Percentiles rank a stretch among this genome's conserved stretches.
These are phyloP conservation scores for Zoanthus gigantus DNA, from an alignment of 92 coral and sea anemone species.

Conservation along the genomic window DNA sequence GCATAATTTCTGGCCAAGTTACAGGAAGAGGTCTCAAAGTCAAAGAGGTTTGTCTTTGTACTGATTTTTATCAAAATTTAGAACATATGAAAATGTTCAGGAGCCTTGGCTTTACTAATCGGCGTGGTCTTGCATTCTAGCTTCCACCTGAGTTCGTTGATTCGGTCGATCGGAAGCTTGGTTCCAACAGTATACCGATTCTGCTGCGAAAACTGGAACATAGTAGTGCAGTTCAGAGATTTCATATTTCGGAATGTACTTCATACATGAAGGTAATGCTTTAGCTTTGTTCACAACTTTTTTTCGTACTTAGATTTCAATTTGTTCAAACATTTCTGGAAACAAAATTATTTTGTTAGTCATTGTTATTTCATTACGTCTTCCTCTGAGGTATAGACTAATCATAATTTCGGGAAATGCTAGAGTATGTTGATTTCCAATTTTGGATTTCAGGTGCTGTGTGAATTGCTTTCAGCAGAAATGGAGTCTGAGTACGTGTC, in stretches of 20 bases:
- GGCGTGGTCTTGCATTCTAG: slow-evolving; percentile 50
- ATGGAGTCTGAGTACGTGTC: slow-evolving; percentile 56
- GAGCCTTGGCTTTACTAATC: not conserved
- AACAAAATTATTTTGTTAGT: not conserved
- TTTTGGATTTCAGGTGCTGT: slow-evolving; percentile 66
- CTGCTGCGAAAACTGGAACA: slow-evolving; percentile 76
- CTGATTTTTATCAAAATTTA: not conserved
- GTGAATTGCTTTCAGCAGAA: slow-evolving; percentile 35
- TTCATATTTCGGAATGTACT: slow-evolving; percentile 70
- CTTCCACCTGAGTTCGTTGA: slow-evolving; percentile 79
- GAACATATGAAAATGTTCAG: not conserved
- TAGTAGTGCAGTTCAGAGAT: slow-evolving; percentile 67
- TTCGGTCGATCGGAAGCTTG: slow-evolving; percentile 83
- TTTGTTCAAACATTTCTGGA: not conserved
- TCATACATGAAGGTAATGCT: slow-evolving; percentile 63
- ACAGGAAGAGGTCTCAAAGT: slow-evolving; percentile 73
- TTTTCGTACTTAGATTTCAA: not conserved
- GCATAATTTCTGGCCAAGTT: slow-evolving; percentile 67
- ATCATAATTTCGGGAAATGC: not conserved
- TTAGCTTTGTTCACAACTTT: too few species aligned
- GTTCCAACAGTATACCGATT: slow-evolving; percentile 77
- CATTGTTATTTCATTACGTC: not conserved
- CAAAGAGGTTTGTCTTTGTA: slow-evolving; percentile 69
- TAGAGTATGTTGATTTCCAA: slow-evolving; percentile 21
- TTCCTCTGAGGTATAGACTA: not conserved